These are phyloP conservation scores for Orycteropus afer DNA, from an alignment of 2,113 vertebrate species.

Conservation along the genomic window DNA sequence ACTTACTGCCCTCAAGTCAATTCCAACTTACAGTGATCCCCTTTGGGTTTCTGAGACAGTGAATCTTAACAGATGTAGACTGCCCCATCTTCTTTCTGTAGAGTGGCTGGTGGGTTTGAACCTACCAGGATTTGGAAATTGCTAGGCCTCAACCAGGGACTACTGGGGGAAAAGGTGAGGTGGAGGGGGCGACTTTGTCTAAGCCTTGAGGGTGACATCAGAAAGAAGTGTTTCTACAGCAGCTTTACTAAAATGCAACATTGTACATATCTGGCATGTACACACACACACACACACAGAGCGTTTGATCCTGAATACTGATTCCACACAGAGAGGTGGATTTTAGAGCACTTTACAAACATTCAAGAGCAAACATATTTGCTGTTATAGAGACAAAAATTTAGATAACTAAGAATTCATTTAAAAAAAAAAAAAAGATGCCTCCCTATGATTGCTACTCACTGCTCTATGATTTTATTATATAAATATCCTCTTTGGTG, in stretches of 20 bases:
- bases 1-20: no score
- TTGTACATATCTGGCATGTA: accelerated
- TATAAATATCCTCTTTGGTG: not conserved
- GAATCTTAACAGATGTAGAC: no score
- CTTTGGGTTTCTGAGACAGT: no score
- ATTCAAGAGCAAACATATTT: not conserved
- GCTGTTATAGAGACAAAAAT: not conserved
- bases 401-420: not conserved
- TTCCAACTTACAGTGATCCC: no score
- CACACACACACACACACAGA: no score
- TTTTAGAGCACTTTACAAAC: not conserved
- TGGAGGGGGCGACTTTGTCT: not conserved
- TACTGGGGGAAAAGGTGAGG: no score
- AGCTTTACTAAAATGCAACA: not conserved
- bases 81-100: no score
- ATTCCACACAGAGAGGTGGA: not conserved
- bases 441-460: not conserved
- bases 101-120: no score
- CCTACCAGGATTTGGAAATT: not conserved
- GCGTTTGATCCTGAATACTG: not conserved
- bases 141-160: no score
- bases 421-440: no score
- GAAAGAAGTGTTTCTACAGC: not conserved
- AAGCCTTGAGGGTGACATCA: not conserved
- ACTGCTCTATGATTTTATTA: not conserved